These are phyloP conservation scores for Clarias fuscus DNA, from an alignment of 2,797 vertebrate species.

Conservation along the genomic window DNA sequence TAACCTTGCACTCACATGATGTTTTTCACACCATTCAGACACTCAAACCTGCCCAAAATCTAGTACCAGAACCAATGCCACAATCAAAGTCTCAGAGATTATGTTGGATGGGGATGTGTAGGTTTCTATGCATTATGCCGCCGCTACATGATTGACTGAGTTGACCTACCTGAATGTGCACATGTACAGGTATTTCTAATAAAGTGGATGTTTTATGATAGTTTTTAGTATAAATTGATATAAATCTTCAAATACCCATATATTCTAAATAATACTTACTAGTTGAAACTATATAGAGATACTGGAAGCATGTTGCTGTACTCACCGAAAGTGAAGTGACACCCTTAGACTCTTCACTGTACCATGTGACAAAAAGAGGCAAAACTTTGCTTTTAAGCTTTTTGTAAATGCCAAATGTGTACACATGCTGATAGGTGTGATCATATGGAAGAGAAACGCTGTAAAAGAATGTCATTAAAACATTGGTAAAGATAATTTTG, in stretches of 20 bases:
- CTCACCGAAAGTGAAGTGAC: slow-evolving; percentile 75
- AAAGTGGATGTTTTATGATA: no score
- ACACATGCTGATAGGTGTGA: slow-evolving; percentile 78
- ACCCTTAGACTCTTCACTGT: slow-evolving; percentile 59
- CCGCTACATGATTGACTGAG: no score
- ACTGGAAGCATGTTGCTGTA: background rate
- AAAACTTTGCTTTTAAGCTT: slow-evolving; percentile 72
- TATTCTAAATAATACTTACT: background rate
- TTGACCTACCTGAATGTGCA: no score
- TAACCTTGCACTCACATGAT: no score
- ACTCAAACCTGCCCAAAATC: no score
- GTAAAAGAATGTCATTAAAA: background rate
- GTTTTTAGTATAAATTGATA: no score
- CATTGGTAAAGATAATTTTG: background rate
- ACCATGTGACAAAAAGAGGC: slow-evolving; percentile 75
- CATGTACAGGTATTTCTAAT: no score
- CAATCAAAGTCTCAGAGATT: no score
- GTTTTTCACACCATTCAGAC: no score
- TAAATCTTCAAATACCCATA: background rate
- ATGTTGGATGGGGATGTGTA: no score
- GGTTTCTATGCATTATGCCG: no score
- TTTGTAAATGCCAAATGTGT: slow-evolving; percentile 72
- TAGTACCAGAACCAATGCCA: no score
- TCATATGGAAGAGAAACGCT: slow-evolving; percentile 70
- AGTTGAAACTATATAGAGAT: background rate